Percentiles rank a stretch among this genome's conserved stretches.
Evolutionary conservation across 2,888 invertebrate species (phyloP).

Genomic region (Gymnocheta viridis): DNA sequence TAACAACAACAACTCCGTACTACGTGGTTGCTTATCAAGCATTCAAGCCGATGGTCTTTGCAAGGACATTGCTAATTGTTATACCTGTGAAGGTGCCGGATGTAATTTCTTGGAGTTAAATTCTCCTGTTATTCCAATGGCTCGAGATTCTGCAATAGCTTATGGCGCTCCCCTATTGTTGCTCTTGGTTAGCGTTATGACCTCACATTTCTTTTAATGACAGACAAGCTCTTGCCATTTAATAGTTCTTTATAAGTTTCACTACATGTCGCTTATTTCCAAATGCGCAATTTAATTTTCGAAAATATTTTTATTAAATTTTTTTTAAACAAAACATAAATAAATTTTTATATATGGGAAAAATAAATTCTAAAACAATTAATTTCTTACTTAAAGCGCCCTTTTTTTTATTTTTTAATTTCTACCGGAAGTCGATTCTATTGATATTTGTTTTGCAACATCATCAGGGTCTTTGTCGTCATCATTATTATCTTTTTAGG

Average conservation of each 20-base stretch:
- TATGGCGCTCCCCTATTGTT: slow-evolving; percentile 72
- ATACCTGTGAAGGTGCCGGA: slow-evolving; percentile 77
- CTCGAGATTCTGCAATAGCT: slow-evolving; percentile 75
- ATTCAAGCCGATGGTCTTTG: slow-evolving; percentile 76
- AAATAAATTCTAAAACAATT: slow-evolving; percentile 32
- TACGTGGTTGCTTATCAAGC: slow-evolving; percentile 78
- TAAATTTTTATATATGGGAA: slow-evolving; percentile 36
- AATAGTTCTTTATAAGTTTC: neutral
- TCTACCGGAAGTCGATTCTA: slow-evolving; percentile 59
- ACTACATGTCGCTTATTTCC: neutral
- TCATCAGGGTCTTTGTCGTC: slow-evolving; percentile 28
- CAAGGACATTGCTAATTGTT: slow-evolving; percentile 75
- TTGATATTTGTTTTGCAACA: slow-evolving; percentile 49
- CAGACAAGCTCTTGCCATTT: neutral
- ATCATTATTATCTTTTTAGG: slow-evolving; percentile 33
- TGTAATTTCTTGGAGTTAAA: slow-evolving; percentile 77
- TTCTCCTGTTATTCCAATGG: slow-evolving; percentile 74
- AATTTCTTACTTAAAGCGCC: slow-evolving; percentile 2
- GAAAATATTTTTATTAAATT: slow-evolving; percentile 12
- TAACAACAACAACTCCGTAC: slow-evolving; percentile 74
- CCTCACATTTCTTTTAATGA: slow-evolving; percentile 46
- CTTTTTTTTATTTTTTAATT: slow-evolving; percentile 9
- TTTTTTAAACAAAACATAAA: slow-evolving; percentile 12
- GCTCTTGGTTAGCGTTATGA: slow-evolving; percentile 66
- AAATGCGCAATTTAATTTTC: slow-evolving; percentile 10